phyloP scores from a whole-genome alignment of 1,140 invertebrate species.

The Akabosia matsudoensis region DNA sequence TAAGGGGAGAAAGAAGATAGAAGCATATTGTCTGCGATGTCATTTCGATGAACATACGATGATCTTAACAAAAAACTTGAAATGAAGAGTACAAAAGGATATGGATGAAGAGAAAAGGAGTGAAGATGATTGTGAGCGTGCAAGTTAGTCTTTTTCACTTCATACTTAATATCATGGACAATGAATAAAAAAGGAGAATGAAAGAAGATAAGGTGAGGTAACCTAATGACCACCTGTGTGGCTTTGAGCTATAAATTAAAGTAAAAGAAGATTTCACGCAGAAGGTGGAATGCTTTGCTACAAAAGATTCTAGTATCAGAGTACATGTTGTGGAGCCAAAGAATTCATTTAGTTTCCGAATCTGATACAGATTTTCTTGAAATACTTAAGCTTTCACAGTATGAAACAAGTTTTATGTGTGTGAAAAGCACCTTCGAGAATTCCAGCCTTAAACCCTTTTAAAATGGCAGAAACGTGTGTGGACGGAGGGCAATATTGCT shows the following conservation, averaged over 20 bases:
- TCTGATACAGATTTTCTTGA: no score
- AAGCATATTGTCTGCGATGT: no score
- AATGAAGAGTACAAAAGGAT: constrained; percentile 20
- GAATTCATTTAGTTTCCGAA: no score
- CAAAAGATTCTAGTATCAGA: neutral
- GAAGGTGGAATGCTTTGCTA: constrained; percentile 1
- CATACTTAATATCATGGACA: neutral
- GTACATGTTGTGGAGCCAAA: no score
- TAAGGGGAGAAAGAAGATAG: neutral
- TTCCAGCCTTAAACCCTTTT: no score
- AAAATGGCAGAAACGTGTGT: no score
- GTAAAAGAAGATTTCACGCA: constrained; percentile 30
- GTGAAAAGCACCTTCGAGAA: no score
- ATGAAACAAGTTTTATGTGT: no score
- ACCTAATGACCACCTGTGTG: constrained; percentile 45
- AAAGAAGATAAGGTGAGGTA: constrained; percentile 36
- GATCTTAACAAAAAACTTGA: no score
- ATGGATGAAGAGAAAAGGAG: neutral
- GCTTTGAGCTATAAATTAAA: constrained; percentile 41
- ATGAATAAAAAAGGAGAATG: constrained; percentile 7
- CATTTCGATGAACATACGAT: no score
- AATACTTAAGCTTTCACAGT: no score
- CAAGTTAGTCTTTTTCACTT: neutral
- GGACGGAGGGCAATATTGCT: no score
- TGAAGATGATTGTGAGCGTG: neutral